These are phyloP conservation scores for Epizoanthus rinbou DNA, from an alignment of 92 coral and sea anemone species.

Conservation along the genomic window DNA sequence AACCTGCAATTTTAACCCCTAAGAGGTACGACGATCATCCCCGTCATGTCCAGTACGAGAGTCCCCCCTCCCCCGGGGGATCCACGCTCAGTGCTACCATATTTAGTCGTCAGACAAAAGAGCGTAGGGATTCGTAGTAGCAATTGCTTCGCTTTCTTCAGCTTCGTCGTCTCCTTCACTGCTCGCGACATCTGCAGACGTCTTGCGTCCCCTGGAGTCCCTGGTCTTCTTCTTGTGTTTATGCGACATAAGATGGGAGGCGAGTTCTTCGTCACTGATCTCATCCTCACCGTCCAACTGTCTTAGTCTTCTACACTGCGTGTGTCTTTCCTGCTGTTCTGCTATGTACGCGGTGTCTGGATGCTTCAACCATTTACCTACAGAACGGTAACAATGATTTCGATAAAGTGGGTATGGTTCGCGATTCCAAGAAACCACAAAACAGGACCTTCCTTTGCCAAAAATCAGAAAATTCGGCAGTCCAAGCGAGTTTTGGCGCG, in stretches of 20 bases:
- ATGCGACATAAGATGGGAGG: slow-evolving; percentile 42
- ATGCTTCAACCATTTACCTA: slow-evolving; percentile 83
- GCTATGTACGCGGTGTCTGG: slow-evolving; percentile 75
- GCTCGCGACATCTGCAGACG: slow-evolving; percentile 50
- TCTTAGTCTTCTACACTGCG: slow-evolving; percentile 58
- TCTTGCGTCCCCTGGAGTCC: slow-evolving; percentile 46
- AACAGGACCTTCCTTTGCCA: too few species aligned
- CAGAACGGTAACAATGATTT: background rate
- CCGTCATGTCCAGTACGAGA: too few species aligned
- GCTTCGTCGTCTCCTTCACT: slow-evolving; percentile 65
- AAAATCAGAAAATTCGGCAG: too few species aligned
- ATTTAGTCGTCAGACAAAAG: slow-evolving; percentile 79
- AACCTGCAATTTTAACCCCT: too few species aligned
- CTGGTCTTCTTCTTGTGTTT: slow-evolving; percentile 30
- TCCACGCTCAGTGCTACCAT: background rate
- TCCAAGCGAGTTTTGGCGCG: too few species aligned
- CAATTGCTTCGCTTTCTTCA: slow-evolving; percentile 55
- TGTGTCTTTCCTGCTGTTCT: slow-evolving; percentile 71
- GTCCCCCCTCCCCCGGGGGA: too few species aligned
- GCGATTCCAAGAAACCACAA: too few species aligned
- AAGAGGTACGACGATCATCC: too few species aligned
- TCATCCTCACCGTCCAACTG: slow-evolving; percentile 44
- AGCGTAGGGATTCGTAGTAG: slow-evolving; percentile 77
- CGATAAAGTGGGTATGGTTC: background rate
- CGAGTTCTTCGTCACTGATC: slow-evolving; percentile 55